phyloP scores from a whole-genome alignment of 2,888 invertebrate genomes.

The Hyalella azteca region DNA sequence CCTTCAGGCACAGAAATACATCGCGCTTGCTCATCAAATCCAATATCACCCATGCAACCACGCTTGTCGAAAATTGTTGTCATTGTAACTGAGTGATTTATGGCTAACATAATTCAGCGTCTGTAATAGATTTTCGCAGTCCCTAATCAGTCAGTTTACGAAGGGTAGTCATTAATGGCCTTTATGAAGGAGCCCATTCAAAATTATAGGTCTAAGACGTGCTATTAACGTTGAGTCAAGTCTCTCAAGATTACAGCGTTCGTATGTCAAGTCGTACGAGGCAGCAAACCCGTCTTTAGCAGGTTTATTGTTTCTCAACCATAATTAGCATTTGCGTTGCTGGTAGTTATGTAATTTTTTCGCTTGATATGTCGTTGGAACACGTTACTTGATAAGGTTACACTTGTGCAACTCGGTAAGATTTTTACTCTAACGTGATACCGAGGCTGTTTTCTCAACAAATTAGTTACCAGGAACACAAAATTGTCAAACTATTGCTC shows the following conservation, averaged over 20 bases:
- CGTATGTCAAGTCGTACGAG: not conserved
- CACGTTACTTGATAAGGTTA: no score
- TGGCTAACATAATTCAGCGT: not conserved
- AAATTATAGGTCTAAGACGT: not conserved
- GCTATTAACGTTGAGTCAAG: not conserved
- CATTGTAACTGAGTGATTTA: not conserved
- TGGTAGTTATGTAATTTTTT: no score
- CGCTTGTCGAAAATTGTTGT: no score
- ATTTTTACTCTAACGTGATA: no score
- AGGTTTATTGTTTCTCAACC: not conserved
- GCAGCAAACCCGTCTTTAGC: not conserved
- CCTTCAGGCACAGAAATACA: no score
- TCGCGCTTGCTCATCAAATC: no score
- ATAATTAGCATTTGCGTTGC: not conserved
- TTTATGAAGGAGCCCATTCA: constrained; percentile 1
- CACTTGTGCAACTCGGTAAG: no score
- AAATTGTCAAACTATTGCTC: no score
- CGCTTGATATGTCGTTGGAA: no score
- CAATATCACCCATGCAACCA: no score
- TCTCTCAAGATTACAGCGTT: not conserved
- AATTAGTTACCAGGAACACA: no score
- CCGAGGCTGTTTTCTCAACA: no score
- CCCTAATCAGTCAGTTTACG: constrained; percentile 20
- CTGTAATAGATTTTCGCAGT: constrained; percentile 17
- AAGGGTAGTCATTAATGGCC: not conserved